Percentiles rank a stretch among this genome's conserved stretches.
phyloP scores from a whole-genome alignment of 2,888 invertebrate genomes.

The Ichneumoninae sp. region DNA sequence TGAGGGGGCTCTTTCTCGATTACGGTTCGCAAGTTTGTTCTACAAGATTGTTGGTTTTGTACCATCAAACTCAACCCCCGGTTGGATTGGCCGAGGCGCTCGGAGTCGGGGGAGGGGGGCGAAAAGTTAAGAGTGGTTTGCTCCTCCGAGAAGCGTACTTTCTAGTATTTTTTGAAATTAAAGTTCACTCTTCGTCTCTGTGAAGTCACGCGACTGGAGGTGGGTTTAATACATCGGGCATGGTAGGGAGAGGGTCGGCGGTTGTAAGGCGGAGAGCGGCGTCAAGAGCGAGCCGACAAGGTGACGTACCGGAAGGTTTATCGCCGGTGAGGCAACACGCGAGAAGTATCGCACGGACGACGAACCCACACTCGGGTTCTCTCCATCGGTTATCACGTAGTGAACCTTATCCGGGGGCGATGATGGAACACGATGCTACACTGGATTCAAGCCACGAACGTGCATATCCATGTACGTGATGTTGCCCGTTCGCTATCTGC shows the following conservation, averaged over 20 bases:
- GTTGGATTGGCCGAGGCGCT: neutral
- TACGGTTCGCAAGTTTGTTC: neutral
- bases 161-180: constrained; percentile 22
- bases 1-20: neutral
- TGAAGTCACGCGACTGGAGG: constrained; percentile 14
- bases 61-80: neutral
- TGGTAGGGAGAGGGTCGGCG: neutral
- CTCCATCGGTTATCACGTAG: constrained; percentile 75
- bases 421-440: constrained; percentile 61
- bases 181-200: constrained; percentile 24
- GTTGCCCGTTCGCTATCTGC: constrained; percentile 10
- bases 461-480: constrained; percentile 33
- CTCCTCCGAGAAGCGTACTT: constrained; percentile 2
- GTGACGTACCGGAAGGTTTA: constrained; percentile 71
- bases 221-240: neutral
- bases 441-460: constrained; percentile 49
- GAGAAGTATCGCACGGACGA: constrained; percentile 62
- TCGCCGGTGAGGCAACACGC: constrained; percentile 69
- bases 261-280: constrained; percentile 12
- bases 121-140: constrained; percentile 6
- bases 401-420: constrained; percentile 74
- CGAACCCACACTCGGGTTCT: constrained; percentile 31
- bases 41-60: constrained; percentile 16
- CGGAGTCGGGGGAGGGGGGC: neutral
- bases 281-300: constrained; percentile 60